phyloP scores from a whole-genome alignment of 1,140 invertebrate genomes.

The Holotrichia oblita region DNA sequence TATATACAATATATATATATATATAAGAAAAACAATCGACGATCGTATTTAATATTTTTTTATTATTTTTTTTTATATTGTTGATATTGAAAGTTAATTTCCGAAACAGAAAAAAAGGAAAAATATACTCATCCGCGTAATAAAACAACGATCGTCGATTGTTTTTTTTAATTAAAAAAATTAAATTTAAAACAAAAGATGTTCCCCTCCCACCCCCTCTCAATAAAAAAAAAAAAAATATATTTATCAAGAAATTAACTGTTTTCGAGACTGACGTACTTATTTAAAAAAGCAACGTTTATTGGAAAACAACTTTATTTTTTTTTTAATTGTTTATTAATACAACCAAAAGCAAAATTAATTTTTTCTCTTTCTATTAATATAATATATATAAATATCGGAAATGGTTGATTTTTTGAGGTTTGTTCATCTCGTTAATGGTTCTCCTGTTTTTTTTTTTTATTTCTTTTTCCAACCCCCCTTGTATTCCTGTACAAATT shows the following conservation, averaged over 20 bases:
- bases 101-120: not conserved
- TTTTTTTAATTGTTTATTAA: not conserved
- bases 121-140: not conserved
- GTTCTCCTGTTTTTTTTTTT: not conserved
- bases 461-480: too few species aligned
- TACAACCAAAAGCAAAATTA: not conserved
- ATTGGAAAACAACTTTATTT: not conserved
- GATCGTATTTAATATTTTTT: not conserved
- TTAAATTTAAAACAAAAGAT: not conserved
- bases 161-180: not conserved
- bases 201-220: not conserved
- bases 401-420: constrained; percentile 20
- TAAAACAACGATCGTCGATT: not conserved
- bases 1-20: too few species aligned
- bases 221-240: not conserved
- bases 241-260: not conserved
- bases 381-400: not conserved
- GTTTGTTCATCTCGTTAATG: not conserved
- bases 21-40: not conserved
- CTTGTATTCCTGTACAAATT: constrained; percentile 5
- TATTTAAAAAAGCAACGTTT: not conserved
- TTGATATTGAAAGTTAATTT: not conserved
- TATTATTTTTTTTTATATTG: not conserved
- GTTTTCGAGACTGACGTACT: not conserved
- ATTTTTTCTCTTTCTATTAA: too few species aligned